phyloP scores from a whole-genome alignment of 2,797 vertebrate species.

The Jordanella pulchra region DNA sequence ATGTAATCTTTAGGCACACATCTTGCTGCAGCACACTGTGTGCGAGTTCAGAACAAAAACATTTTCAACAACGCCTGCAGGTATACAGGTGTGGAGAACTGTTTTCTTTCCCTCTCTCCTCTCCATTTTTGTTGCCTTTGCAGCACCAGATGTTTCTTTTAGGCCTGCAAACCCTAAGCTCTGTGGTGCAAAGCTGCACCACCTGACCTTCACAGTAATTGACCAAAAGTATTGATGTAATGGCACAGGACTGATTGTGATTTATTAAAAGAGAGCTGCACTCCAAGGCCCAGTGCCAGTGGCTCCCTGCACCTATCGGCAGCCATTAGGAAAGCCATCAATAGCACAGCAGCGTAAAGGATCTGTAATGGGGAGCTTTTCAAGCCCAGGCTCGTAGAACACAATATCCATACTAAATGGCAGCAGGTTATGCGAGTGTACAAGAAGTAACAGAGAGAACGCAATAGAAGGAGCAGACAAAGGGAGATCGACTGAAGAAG shows the following conservation, averaged over 20 bases:
- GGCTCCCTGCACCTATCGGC: constrained; percentile 92
- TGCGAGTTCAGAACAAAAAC: constrained; percentile 14
- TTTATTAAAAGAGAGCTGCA: constrained; percentile 96
- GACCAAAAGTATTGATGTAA: constrained; percentile 99
- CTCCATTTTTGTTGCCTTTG: constrained; percentile 34
- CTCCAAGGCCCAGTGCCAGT: constrained; percentile 96
- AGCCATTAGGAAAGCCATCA: constrained; percentile 99
- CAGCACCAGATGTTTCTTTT: constrained; percentile 91
- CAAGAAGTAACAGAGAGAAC: constrained; percentile 64
- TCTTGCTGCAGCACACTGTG: constrained; percentile 16
- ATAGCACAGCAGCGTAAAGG: constrained; percentile 93
- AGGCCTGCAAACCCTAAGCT: constrained; percentile 85
- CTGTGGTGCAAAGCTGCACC: constrained; percentile 84
- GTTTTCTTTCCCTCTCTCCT: constrained; percentile 39
- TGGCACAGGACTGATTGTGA: constrained; percentile 99
- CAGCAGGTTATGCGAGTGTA: constrained; percentile 73
- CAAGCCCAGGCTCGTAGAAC: constrained; percentile 74
- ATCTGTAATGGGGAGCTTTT: constrained; percentile 89
- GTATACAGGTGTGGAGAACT: constrained; percentile 48
- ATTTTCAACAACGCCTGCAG: constrained; percentile 36
- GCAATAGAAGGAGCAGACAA: constrained; percentile 21
- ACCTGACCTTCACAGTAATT: constrained; percentile 99
- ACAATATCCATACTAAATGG: constrained; percentile 88
- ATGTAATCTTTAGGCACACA: constrained; percentile 15
- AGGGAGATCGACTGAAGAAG: constrained; percentile 37